A percentile compares a stretch with the other conserved stretches of the same genome.
These are phyloP conservation scores for Pseudococcus jackbeardsleyi DNA, from an alignment of 2,888 invertebrate genomes.

Conservation along the genomic window DNA sequence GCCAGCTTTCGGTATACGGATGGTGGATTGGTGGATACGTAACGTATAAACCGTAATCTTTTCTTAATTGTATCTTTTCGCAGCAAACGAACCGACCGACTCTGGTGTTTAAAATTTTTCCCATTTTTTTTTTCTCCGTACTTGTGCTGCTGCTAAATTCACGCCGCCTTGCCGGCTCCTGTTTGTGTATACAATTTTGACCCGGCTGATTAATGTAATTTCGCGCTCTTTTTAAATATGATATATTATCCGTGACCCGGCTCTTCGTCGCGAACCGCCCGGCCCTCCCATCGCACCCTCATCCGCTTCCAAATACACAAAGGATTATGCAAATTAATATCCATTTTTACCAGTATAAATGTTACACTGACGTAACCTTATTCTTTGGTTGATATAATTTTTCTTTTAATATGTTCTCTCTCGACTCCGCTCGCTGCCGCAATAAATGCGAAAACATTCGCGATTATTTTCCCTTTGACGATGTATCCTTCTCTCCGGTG, in stretches of 20 bases:
- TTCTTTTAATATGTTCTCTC: constrained; percentile 5
- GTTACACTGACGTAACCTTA: constrained; percentile 49
- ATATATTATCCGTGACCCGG: constrained; percentile 61
- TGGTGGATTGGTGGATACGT: background rate
- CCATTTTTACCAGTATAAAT: constrained; percentile 60
- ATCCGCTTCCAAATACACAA: constrained; percentile 44
- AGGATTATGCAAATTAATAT: constrained; percentile 65
- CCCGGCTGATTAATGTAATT: constrained; percentile 62
- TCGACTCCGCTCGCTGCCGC: background rate
- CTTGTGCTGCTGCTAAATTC: background rate
- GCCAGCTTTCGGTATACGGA: no score
- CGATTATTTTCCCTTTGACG: constrained; percentile 26
- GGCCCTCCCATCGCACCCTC: background rate
- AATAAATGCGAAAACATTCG: constrained; percentile 44
- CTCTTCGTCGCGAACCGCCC: background rate
- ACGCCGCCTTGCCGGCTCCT: background rate
- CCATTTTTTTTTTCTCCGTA: background rate
- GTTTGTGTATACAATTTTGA: constrained; percentile 43
- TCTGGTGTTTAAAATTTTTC: background rate
- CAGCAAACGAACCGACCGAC: background rate
- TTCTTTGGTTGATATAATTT: constrained; percentile 46
- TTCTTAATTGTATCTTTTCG: constrained; percentile 57
- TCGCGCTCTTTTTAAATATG: constrained; percentile 54
- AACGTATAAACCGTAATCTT: constrained; percentile 45
- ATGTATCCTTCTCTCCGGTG: background rate